These are phyloP conservation scores for Microcebus murinus DNA, from an alignment of 2,113 vertebrate species.

Conservation along the genomic window DNA sequence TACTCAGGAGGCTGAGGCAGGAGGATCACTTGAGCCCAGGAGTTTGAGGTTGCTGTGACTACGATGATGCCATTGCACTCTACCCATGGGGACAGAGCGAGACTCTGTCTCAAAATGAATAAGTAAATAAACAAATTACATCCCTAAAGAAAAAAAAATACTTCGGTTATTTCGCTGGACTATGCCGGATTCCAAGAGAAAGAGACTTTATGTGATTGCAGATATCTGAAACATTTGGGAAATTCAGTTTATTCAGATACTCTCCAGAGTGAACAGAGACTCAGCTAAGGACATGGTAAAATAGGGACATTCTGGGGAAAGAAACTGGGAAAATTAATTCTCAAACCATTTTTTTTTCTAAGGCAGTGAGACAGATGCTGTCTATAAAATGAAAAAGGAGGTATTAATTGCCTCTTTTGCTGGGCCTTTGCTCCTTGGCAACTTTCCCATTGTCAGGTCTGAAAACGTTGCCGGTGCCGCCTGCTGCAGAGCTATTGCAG, in stretches of 20 bases:
- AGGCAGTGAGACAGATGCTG: slow-evolving; percentile 22
- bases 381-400: not conserved
- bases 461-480: not conserved
- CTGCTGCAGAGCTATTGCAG: not conserved
- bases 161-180: not conserved
- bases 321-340: not conserved
- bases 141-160: not conserved
- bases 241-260: not conserved
- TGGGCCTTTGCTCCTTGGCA: not conserved
- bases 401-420: not conserved
- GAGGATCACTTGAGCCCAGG: too few relatives aligned
- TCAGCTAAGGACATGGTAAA: not conserved
- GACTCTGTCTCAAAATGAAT: too few relatives aligned
- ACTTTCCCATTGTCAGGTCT: not conserved
- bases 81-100: too few relatives aligned
- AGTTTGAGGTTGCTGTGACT: too few relatives aligned
- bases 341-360: slow-evolving; percentile 5
- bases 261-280: not conserved
- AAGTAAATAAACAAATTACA: not conserved
- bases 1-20: too few relatives aligned
- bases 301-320: not conserved
- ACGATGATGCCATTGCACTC: too few relatives aligned
- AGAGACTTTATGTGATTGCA: not conserved
- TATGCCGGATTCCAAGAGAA: not conserved
- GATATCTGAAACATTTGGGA: not conserved